Percentiles rank a stretch among this genome's conserved stretches.
Evolutionary conservation across 2,113 vertebrate genomes (phyloP).

Genomic region (Urocolius indicus): DNA sequence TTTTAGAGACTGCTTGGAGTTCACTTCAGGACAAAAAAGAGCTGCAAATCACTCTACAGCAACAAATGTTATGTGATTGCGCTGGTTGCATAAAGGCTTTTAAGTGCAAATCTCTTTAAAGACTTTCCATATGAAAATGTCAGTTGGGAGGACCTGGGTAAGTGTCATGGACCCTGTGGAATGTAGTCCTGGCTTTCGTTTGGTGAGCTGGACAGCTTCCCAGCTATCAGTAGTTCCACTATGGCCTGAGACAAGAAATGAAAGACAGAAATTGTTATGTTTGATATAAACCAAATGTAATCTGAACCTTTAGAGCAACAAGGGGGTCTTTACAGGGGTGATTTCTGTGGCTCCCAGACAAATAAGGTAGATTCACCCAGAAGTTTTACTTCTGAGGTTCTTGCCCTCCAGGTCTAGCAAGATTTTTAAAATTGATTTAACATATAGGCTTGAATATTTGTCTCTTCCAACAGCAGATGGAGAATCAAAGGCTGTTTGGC

Average conservation of each 20-base stretch:
- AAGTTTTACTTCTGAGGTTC: background rate
- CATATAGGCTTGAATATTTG: background rate
- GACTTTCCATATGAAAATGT: conserved; percentile 28
- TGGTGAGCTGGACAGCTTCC: conserved; percentile 40
- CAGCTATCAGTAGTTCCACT: conserved; percentile 22
- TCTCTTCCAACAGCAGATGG: background rate
- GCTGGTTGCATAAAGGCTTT: background rate
- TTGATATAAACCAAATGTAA: conserved; percentile 5
- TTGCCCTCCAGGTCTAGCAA: background rate
- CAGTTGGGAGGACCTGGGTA: conserved; percentile 3
- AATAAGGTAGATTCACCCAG: background rate
- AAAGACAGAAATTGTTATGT: conserved; percentile 17
- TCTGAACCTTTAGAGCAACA: background rate
- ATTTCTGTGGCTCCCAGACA: background rate
- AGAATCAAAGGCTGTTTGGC: background rate
- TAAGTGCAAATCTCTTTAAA: conserved; percentile 43
- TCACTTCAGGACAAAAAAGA: background rate
- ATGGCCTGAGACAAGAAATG: background rate
- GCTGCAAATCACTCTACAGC: background rate
- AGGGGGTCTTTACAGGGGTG: background rate
- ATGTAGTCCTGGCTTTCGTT: background rate
- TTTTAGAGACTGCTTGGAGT: background rate
- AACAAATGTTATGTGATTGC: conserved; percentile 15
- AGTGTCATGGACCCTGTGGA: conserved; percentile 30
- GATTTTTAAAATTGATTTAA: background rate